A percentile compares a stretch with the other conserved stretches of the same genome.
Evolutionary conservation across 2,113 vertebrate species (phyloP).

Genomic region (Agapornis roseicollis): DNA sequence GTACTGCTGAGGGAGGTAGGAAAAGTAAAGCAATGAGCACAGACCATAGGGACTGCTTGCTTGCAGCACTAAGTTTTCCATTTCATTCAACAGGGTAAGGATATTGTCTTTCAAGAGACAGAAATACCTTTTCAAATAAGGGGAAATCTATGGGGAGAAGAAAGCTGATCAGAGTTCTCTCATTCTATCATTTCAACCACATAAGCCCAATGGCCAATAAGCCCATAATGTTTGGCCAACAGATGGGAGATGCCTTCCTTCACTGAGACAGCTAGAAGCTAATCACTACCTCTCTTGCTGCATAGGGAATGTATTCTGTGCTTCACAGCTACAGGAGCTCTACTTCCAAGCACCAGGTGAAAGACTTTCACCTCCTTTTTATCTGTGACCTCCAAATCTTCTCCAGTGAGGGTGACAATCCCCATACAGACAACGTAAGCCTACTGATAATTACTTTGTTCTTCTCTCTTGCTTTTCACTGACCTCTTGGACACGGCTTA

Average conservation of each 20-base stretch:
- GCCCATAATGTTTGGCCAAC: not conserved
- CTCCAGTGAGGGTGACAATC: not conserved
- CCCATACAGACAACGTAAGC: not conserved
- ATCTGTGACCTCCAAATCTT: not conserved
- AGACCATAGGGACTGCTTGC: not conserved
- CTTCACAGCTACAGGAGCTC: not conserved
- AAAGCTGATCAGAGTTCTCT: not conserved
- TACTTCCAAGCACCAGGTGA: not conserved
- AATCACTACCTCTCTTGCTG: accelerated
- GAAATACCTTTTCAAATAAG: not conserved
- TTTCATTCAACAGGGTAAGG: not conserved
- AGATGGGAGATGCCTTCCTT: not conserved
- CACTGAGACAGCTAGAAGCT: not conserved
- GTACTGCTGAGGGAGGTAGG: not conserved
- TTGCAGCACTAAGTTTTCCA: not conserved
- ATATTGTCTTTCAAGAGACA: not conserved
- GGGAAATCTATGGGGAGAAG: not conserved
- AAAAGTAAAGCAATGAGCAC: not conserved
- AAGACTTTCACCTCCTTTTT: not conserved
- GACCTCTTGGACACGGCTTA: not conserved
- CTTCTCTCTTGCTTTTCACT: not conserved
- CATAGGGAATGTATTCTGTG: not conserved
- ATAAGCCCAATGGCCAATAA: not conserved
- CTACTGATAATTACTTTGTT: not conserved
- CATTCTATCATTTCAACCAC: not conserved